phyloP scores from a whole-genome alignment of 2,888 invertebrate genomes.

The Eupithecia centaureata region DNA sequence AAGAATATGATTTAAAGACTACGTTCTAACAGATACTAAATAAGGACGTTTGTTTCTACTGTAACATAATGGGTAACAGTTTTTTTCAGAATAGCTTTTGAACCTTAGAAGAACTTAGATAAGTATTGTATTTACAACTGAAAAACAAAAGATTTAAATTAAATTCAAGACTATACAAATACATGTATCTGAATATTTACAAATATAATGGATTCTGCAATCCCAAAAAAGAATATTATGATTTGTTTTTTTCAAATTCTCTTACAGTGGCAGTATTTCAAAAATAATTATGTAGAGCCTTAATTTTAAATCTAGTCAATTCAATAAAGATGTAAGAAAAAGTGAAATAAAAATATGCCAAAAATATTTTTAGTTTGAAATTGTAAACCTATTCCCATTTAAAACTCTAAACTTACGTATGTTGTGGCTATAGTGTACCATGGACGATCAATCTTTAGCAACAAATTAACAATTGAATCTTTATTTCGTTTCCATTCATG shows the following conservation, averaged over 20 bases:
- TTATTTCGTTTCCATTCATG: background rate
- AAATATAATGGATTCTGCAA: no score
- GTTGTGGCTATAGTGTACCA: no score
- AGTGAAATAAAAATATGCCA: background rate
- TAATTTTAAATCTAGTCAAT: slow-evolving; percentile 53
- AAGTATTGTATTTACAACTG: background rate
- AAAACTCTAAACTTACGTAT: no score
- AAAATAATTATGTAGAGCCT: background rate
- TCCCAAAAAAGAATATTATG: no score
- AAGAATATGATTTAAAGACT: background rate
- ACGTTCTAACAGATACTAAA: background rate
- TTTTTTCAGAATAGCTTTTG: background rate
- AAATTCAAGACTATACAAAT: no score
- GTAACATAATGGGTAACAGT: background rate
- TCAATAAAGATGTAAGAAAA: slow-evolving; percentile 13
- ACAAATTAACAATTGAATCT: background rate
- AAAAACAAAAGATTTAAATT: background rate
- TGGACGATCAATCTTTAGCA: background rate
- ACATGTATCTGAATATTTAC: no score
- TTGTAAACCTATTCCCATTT: background rate
- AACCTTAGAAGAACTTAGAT: no score
- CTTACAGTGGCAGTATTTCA: background rate
- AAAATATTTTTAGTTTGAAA: background rate
- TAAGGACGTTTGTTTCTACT: background rate
- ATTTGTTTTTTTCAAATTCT: no score